Percentiles rank a stretch among this genome's conserved stretches.
phyloP scores from a whole-genome alignment of 2,113 vertebrate genomes.

The Antechinus stuartii region DNA sequence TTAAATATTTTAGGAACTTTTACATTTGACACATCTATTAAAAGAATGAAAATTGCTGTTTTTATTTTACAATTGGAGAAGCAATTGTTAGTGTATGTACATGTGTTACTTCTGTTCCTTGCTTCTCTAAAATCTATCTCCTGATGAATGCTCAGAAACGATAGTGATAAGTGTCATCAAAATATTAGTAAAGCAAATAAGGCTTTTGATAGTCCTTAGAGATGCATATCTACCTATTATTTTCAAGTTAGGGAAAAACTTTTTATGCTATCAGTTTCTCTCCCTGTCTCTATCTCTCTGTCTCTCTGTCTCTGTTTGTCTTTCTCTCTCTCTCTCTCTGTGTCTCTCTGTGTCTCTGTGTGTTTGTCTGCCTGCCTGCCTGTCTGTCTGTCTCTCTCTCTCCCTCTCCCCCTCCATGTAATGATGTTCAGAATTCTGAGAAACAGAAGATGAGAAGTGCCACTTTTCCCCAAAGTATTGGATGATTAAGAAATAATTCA shows the following conservation, averaged over 20 bases:
- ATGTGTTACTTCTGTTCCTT: conserved; percentile 16
- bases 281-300: too few species aligned
- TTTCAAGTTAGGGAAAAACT: neutral
- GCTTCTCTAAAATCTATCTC: conserved; percentile 43
- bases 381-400: too few species aligned
- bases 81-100: conserved; percentile 15
- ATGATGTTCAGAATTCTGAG: neutral
- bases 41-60: conserved; percentile 22
- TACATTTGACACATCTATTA: conserved; percentile 24
- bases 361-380: too few species aligned
- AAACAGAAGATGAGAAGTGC: neutral
- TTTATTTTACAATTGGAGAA: conserved; percentile 39
- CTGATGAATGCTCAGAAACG: conserved; percentile 21
- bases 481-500: neutral
- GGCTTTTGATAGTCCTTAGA: neutral
- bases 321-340: too few species aligned
- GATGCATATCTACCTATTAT: neutral
- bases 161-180: neutral
- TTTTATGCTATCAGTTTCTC: neutral
- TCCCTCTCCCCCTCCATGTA: neutral
- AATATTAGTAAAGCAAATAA: neutral
- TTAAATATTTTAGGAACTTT: conserved; percentile 43
- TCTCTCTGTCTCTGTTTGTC: too few species aligned
- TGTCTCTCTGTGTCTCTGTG: neutral
- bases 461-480: neutral